phyloP scores from a whole-genome alignment of 1,140 invertebrate genomes.

The Camponotus floridanus region DNA sequence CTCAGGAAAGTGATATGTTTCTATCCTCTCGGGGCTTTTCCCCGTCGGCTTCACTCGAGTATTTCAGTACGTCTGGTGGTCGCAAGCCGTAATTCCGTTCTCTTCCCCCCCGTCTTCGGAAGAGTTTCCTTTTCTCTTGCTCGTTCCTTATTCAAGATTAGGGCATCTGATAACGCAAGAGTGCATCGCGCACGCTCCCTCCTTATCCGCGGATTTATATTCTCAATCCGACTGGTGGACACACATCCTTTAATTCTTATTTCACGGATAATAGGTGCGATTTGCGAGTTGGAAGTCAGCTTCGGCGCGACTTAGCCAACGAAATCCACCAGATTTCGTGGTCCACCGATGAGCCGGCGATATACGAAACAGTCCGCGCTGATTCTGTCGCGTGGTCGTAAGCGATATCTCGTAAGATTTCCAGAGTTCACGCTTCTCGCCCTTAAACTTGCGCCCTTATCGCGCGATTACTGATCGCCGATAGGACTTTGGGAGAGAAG shows the following conservation, averaged over 20 bases:
- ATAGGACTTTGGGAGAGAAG: constrained; percentile 53
- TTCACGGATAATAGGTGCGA: constrained; percentile 34
- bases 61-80: constrained; percentile 62
- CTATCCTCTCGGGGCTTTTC: constrained; percentile 67
- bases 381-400: neutral
- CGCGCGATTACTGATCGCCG: constrained; percentile 20
- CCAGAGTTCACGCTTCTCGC: neutral
- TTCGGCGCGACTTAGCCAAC: neutral
- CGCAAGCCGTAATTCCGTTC: constrained; percentile 38
- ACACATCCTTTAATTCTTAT: constrained; percentile 66
- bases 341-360: constrained; percentile 20
- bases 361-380: constrained; percentile 4
- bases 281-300: constrained; percentile 54
- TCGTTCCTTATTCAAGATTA: constrained; percentile 74
- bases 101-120: constrained; percentile 13
- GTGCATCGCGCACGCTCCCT: constrained; percentile 11
- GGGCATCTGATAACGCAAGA: constrained; percentile 27
- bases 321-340: constrained; percentile 25
- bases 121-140: neutral
- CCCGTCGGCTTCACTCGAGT: constrained; percentile 63
- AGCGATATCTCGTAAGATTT: neutral
- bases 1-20: constrained; percentile 62
- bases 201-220: constrained; percentile 65
- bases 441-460: constrained; percentile 15
- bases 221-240: constrained; percentile 7